phyloP scores from a whole-genome alignment of 2,888 invertebrate species.

The Drosophila meridionalis region DNA sequence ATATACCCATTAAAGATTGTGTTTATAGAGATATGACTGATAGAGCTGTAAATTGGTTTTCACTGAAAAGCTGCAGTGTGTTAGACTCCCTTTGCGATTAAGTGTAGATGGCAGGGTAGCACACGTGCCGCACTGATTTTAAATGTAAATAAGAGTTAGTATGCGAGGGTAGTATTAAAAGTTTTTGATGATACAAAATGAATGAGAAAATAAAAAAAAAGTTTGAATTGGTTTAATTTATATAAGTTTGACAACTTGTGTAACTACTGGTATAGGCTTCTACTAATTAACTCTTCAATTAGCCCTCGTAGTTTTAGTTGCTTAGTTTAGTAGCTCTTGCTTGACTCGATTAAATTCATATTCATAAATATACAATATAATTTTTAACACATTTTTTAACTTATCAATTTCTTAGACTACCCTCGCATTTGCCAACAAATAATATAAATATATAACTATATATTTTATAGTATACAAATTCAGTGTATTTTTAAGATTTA shows the following conservation, averaged over 20 bases:
- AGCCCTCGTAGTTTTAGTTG: too few species aligned
- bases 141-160: not conserved
- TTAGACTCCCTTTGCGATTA: not conserved
- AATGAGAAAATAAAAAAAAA: not conserved
- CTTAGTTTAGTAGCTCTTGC: too few species aligned
- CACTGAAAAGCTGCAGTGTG: not conserved
- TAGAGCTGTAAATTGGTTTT: not conserved
- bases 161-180: not conserved
- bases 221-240: not conserved
- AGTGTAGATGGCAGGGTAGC: not conserved
- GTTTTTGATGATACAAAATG: not conserved
- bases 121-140: not conserved
- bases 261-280: too few species aligned
- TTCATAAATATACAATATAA: too few species aligned
- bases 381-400: not conserved
- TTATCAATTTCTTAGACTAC: not conserved
- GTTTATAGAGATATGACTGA: not conserved
- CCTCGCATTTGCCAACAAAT: not conserved
- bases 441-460: not conserved
- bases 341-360: not conserved
- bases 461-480: not conserved
- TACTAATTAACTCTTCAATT: not conserved
- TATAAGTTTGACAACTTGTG: not conserved
- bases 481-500: not conserved
- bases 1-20: conserved; percentile 3